A percentile compares a stretch with the other conserved stretches of the same genome.
These are phyloP conservation scores for Macrotis lagotis DNA, from an alignment of 2,113 vertebrate species.

Conservation along the genomic window DNA sequence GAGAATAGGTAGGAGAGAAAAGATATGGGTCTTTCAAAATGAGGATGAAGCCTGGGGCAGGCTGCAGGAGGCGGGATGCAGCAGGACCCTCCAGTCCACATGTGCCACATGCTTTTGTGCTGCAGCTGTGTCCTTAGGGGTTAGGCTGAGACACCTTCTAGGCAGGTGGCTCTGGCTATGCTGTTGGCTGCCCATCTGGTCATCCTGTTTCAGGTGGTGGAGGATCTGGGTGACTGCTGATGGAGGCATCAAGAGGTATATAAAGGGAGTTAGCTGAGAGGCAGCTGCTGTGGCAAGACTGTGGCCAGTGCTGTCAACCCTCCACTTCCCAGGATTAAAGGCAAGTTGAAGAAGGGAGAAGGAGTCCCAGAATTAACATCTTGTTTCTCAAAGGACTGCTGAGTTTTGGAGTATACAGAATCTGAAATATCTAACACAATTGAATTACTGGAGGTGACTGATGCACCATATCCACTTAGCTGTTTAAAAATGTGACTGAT, in stretches of 20 bases:
- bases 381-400: slow-evolving; percentile 98
- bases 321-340: slow-evolving; percentile 93
- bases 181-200: slow-evolving; percentile 95
- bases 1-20: slow-evolving; percentile 81
- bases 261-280: slow-evolving; percentile 95
- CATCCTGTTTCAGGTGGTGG: slow-evolving; percentile 97
- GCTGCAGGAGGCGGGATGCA: slow-evolving; percentile 59
- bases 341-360: slow-evolving; percentile 95
- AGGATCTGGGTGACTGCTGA: slow-evolving; percentile 97
- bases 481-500: too few relatives aligned
- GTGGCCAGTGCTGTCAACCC: too few relatives aligned
- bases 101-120: slow-evolving; percentile 71
- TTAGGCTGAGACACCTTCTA: slow-evolving; percentile 78
- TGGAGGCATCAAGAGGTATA: slow-evolving; percentile 98
- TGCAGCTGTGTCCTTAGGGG: slow-evolving; percentile 77
- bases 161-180: slow-evolving; percentile 88
- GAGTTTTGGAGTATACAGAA: slow-evolving; percentile 99
- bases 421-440: slow-evolving; percentile 98
- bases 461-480: too few relatives aligned
- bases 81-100: slow-evolving; percentile 35
- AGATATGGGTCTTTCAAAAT: slow-evolving; percentile 73
- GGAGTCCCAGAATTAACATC: slow-evolving; percentile 96
- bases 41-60: slow-evolving; percentile 79
- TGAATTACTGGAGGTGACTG: slow-evolving; percentile 98
- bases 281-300: slow-evolving; percentile 93